Evolutionary conservation across 2,797 vertebrate genomes (phyloP), one percentile per base, ranked within the genome.

Genomic region (Lindbergichthys nudifrons): DNA sequence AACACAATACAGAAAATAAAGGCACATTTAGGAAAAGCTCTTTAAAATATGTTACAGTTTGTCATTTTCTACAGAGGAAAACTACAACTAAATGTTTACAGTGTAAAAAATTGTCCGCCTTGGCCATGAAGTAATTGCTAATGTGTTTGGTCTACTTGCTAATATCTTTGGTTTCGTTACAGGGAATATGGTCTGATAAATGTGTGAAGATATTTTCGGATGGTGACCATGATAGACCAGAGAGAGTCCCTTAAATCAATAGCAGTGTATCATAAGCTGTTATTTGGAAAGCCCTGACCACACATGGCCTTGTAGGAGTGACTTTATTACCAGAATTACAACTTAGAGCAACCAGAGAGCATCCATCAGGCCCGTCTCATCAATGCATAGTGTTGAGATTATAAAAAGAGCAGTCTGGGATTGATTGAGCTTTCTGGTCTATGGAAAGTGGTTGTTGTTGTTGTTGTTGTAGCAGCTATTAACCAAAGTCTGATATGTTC

Each of bases 341-440:
- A 70, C 58, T 43, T 30, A 36, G 43, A 69, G 42, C 50, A 45
- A 53, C 70, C 65, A 66, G 59, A 65, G 39, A 80, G 53, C 56
- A 79, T 83, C 57, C 65, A 80, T 81, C 79, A 78, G 66, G 42
- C 61, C 72, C 30, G 23, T 76, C 18, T 68, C 78, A 85, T 92
- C 87, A 76, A 90, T 89, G 65, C 36, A 32, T 42, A 71, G 54
- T 39, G 70, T 59, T 45, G 64, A 80, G 65, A 69, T 69, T 63
- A 59, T 84, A 79, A 87, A 83, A 80, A 36, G 21, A 61, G 54
- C 14, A 3, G 72, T 74, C 74, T 81, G 70, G 73, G 51, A 78
- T 76, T 75, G 76, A 92, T 72, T 73, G 53, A 73, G 65, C 47
- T 8, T 54, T 21, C 47, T 70, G 46, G 75, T 81, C 70, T 80